A percentile compares a stretch with the other conserved stretches of the same genome.
Conservation (phyloP, 2,888 invertebrate species). For the Leptopilina myrica region DNA sequence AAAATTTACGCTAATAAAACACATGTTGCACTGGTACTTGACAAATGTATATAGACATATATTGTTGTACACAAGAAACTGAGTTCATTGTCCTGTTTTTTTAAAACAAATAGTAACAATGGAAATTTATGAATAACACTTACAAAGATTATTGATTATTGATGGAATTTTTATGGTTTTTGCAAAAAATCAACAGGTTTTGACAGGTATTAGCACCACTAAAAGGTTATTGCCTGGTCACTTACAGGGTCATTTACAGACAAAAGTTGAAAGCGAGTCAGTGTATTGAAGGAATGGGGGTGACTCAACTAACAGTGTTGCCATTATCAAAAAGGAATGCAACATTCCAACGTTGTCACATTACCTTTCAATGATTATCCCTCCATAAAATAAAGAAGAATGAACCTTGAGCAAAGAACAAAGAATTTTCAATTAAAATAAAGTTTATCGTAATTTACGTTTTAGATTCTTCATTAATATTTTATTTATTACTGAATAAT, state of each 20-base stretch:
- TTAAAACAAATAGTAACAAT: too few relatives aligned
- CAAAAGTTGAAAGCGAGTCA: constrained; percentile 1
- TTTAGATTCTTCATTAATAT: too few relatives aligned
- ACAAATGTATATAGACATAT: too few relatives aligned
- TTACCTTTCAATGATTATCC: neutral
- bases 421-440: neutral
- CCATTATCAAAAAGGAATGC: neutral
- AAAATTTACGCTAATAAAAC: too few relatives aligned
- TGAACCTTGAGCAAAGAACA: neutral
- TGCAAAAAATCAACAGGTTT: constrained; percentile 15
- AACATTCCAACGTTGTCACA: neutral
- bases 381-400: neutral
- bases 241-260: constrained; percentile 9
- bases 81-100: too few relatives aligned
- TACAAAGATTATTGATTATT: neutral
- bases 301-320: neutral
- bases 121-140: neutral
- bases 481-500: too few relatives aligned
- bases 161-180: neutral
- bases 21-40: too few relatives aligned
- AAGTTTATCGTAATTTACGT: neutral
- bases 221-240: constrained; percentile 1
- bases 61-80: too few relatives aligned
- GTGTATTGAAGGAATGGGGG: neutral
- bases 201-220: neutral